Evolutionary conservation across 2,888 invertebrate genomes (phyloP), one percentile per base, ranked within the genome.

Genomic region (Pseudanteris insignis): DNA sequence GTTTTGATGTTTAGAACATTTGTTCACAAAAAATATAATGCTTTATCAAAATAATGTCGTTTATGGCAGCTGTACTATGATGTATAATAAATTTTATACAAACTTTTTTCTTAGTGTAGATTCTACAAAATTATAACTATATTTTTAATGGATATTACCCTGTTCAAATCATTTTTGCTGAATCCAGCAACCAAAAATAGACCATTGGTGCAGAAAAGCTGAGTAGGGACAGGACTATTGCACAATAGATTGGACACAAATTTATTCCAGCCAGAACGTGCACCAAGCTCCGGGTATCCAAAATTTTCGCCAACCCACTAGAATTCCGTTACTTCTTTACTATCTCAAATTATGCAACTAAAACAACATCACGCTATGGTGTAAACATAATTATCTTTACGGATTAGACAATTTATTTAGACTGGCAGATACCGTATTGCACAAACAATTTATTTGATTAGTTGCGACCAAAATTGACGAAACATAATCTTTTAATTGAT

Each of bases 271-370:
- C 64, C 57, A 7, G 77, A 75, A 12, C 76, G 70, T n/a, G 74
- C 58, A 2, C 71, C 70, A 9, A 75, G 67, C 64, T 77, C 77
- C 1, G 79, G 78, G 64, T 78, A 79, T 2, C 78, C 79, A 26
- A 78, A 78, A 41, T 65, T 73, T 54, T 79, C 78, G 1, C 79
- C 78, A 2, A 79, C 70, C 75, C 73, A 75, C 79, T 79, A 58
- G 2, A 60, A 60, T 2, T 4, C 10, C 21, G 36, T 41, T 33
- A 13, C 3, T 25, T 5, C 21, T 2, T 32, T 10, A 37, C 2
- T 15, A 46, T 15, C 12, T 18, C 4, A 8, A 15, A 47, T 47
- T 30, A 14, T 9, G 21, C 36, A 26, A 33, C 5, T 8, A n/a
- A 21, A 43, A 43, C 24, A 13, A 21, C 11, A 30, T 41, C 28